Evolutionary conservation across 2,113 vertebrate species (phyloP), one percentile per base, ranked within the genome.

Genomic region (Mustela lutreola): DNA sequence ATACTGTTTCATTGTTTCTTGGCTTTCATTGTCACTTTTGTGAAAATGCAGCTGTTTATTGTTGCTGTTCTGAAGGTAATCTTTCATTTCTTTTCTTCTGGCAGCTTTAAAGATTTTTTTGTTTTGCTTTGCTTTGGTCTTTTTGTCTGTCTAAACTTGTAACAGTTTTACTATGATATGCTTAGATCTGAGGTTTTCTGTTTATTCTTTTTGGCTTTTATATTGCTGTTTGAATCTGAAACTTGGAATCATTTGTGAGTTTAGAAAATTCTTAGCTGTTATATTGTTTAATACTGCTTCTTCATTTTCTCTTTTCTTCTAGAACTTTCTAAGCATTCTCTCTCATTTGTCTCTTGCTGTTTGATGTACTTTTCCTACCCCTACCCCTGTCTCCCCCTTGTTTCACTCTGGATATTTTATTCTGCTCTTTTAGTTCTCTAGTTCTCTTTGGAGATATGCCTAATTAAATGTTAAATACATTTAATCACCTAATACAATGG

Each of bases 191-290:
- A 62, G 70, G 70, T 84, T 89, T 92, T 79, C 33, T 86, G 22
- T 58, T 86, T 86, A 11, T 60, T 87, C 24, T 60, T 70, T 31
- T 87, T 91, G 65, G 73, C 73, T 81, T 85, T 95, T 42, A 83
- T 31, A 10, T 42, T 89, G 5, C 21, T 63, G 92, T 78, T 62
- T 89, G n/a, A 84, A 81, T 87, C 65, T 82, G 36, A 33, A 31
- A 56, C 48, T 71, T 83, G 76, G 75, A 63, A 31, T 42, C 11
- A 65, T 92, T 82, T 84, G 50, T 93, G 36, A 33, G 24, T 80
- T 82, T 76, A 88, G 65, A 85, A 90, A 84, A 89, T 75, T 89
- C 31, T 28, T 90, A 73, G 71, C n/a, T 89, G 18, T 60, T 95
- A 21, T 62, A 9, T 48, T 93, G 71, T 80, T 63, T 93, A 85